A percentile compares a stretch with the other conserved stretches of the same genome.
Conservation (phyloP, 2,888 invertebrate genomes). For the Flexamia atlantica region DNA sequence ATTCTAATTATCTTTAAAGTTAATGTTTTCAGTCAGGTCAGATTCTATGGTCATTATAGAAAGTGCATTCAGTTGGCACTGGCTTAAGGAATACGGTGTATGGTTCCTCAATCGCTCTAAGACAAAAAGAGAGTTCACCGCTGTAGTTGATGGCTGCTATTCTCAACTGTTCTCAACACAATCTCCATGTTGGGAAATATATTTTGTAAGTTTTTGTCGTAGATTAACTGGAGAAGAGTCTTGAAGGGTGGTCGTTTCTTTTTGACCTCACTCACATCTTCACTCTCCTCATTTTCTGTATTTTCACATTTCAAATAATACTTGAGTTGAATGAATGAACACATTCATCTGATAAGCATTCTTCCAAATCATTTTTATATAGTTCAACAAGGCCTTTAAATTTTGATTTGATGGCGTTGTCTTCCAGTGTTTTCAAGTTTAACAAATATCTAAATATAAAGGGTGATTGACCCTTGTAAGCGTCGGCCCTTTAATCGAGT, state of each 20-base stretch:
- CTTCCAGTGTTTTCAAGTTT: slow-evolving; percentile 30
- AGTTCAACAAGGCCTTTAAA: slow-evolving; percentile 55
- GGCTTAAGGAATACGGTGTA: slow-evolving; percentile 40
- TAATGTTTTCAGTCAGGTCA: slow-evolving; percentile 44
- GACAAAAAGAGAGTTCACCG: slow-evolving; percentile 44
- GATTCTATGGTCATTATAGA: slow-evolving; percentile 53
- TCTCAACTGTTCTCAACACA: slow-evolving; percentile 41
- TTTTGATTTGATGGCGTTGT: slow-evolving; percentile 58
- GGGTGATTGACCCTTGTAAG: slow-evolving; percentile 56
- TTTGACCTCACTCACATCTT: slow-evolving; percentile 25
- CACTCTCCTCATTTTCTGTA: slow-evolving; percentile 54
- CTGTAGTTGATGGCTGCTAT: slow-evolving; percentile 49
- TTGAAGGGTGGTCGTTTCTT: slow-evolving; percentile 43
- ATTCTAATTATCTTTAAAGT: slow-evolving; percentile 47
- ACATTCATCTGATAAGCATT: slow-evolving; percentile 56
- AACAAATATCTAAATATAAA: slow-evolving; percentile 52
- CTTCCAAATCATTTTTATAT: slow-evolving; percentile 59
- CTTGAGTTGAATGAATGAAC: slow-evolving; percentile 55
- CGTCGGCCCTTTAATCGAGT: slow-evolving; percentile 43
- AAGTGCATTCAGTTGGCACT: slow-evolving; percentile 53
- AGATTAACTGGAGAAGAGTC: slow-evolving; percentile 44
- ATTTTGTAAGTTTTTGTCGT: slow-evolving; percentile 41
- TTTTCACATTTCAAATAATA: slow-evolving; percentile 60
- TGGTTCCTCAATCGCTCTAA: slow-evolving; percentile 46
- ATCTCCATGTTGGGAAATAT: slow-evolving; percentile 54